phyloP scores from a whole-genome alignment of 2,888 invertebrate genomes.

The Polia nebulosa region DNA sequence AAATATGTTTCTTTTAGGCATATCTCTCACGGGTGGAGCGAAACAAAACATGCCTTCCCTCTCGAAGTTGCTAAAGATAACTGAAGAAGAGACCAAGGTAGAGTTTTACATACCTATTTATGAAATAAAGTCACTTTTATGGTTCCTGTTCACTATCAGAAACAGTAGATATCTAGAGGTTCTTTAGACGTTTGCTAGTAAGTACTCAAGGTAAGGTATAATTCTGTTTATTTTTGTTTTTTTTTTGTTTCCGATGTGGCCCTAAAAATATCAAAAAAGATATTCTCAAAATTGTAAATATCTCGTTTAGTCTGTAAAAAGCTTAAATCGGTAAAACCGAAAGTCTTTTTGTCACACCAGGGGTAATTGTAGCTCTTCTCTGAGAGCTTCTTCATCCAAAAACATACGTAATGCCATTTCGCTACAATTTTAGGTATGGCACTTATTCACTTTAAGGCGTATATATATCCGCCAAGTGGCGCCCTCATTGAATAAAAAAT shows the following conservation, averaged over 20 bases:
- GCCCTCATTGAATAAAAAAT: too few relatives aligned
- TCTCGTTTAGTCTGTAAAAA: slow-evolving; percentile 1
- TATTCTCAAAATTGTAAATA: slow-evolving; percentile 15
- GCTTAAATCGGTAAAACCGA: background rate
- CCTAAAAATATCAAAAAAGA: slow-evolving; percentile 7
- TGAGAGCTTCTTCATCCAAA: too few relatives aligned
- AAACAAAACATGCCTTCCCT: slow-evolving; percentile 90
- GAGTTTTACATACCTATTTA: background rate
- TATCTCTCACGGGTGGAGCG: slow-evolving; percentile 87
- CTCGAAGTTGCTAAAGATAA: slow-evolving; percentile 91
- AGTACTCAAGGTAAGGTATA: background rate
- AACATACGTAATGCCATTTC: too few relatives aligned
- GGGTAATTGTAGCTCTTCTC: background rate
- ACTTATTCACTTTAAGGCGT: too few relatives aligned
- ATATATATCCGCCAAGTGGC: too few relatives aligned
- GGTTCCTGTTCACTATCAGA: background rate
- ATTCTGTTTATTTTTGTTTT: background rate
- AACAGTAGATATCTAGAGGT: background rate
- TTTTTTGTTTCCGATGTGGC: background rate
- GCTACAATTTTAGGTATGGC: too few relatives aligned
- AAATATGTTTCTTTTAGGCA: slow-evolving; percentile 67
- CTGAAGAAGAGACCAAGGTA: slow-evolving; percentile 90
- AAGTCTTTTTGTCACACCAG: background rate
- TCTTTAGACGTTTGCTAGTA: background rate
- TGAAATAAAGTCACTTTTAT: background rate